A percentile compares a stretch with the other conserved stretches of the same genome.
Conservation (phyloP, 2,113 vertebrate genomes). For the Grallaria varia region DNA sequence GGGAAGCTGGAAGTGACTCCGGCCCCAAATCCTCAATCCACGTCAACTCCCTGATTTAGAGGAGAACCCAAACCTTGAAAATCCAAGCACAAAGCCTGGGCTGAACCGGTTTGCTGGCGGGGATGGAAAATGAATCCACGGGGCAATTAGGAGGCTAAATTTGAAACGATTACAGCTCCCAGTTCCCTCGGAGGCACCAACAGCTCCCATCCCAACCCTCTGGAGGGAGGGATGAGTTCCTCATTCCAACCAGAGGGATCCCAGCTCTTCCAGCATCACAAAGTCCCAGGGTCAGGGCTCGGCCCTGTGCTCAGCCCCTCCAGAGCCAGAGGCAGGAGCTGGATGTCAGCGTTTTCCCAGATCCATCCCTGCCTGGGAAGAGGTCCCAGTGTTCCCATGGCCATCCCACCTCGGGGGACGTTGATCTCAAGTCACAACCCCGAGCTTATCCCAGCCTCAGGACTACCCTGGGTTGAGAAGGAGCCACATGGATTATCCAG, state of each 20-base stretch:
- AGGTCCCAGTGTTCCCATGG: accelerated
- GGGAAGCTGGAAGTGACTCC: neutral
- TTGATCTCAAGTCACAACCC: neutral
- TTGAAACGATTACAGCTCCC: neutral
- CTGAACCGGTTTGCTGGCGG: neutral
- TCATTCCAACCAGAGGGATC: neutral
- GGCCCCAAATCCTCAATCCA: neutral
- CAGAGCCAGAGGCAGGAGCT: neutral
- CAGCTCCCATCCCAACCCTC: neutral
- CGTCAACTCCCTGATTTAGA: neutral
- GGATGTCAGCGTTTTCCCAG: neutral
- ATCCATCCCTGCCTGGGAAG: accelerated
- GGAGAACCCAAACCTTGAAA: neutral
- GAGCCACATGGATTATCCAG: neutral
- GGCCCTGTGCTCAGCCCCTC: accelerated
- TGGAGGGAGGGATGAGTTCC: neutral
- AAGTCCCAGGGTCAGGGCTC: neutral
- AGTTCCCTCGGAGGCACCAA: neutral
- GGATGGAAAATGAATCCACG: neutral
- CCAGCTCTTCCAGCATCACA: neutral
- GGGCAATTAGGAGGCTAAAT: neutral
- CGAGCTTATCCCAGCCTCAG: too few relatives aligned
- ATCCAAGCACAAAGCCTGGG: neutral
- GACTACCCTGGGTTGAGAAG: neutral
- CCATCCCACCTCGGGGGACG: accelerated